Base-by-base conservation (phyloP, 2,888 invertebrate genomes). In the Clistopyga incitator region DNA sequence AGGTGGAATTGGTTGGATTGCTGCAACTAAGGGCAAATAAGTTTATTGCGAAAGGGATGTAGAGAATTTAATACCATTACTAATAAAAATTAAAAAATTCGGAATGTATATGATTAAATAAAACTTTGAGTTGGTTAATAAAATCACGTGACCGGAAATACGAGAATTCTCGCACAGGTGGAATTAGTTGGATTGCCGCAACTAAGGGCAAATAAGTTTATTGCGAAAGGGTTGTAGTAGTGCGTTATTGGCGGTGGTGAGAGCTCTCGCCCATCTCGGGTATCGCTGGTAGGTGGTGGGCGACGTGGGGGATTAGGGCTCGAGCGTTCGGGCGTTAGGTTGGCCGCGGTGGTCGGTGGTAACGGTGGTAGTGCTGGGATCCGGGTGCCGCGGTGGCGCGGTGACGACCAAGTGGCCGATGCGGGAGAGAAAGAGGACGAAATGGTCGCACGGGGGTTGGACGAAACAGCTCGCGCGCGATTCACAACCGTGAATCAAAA, bases 401-500 rank as follows among this genome's bases (percentile, higher is more conserved):
- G 76, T 74, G 79, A 76, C 72, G 64, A 56, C 70, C 56, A 77
- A 78, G 84, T 82, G 79, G 74, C 70, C 38, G 38, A 38, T 18
- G 64, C 15, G 67, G 42, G 15, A 47, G 67, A 45, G 42, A 80
- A 71, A 70, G 82, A 80, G 80, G 47, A 82, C 59, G 74, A 81
- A 68, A 74, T 71, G 83, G 80, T 89, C 90, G 88, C 91, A 75
- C 84, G 84, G 88, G 91, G 89, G 88, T 87, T 91, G 90, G 91
- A 90, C 90, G 90, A 90, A 89, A 92, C 91, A 90, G 89, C n/a
- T n/a, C 88, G 86, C 85, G 84, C 81, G 80, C 72, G 82, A 75
- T 75, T 77, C 76, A 77, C 74, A 85, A 68, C 70, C 84, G 82
- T 87, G 88, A 88, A 88, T 88, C 86, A 87, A 88, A 88, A 88